Conservation (phyloP, 2,888 invertebrate species). For the Apoda limacodes region DNA sequence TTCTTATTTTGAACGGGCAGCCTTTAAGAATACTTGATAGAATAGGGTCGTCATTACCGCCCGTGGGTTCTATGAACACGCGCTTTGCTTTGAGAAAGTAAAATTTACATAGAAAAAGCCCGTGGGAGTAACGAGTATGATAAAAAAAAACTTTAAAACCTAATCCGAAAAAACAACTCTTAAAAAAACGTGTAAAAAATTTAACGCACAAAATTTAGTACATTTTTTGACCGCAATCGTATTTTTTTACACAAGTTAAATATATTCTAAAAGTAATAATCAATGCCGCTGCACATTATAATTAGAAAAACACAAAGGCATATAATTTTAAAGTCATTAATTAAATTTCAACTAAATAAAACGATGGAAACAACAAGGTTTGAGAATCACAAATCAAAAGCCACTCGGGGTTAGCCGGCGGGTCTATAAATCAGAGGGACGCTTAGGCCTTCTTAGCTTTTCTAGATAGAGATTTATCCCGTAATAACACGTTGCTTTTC, state of each 20-base stretch:
- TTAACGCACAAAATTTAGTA: no score
- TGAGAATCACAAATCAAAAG: slow-evolving; percentile 60
- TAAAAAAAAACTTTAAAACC: no score
- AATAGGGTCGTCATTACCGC: no score
- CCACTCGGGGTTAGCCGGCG: slow-evolving; percentile 50
- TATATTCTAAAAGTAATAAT: slow-evolving; percentile 56
- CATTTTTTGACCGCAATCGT: no score
- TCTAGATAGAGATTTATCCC: slow-evolving; percentile 70
- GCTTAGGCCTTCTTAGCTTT: slow-evolving; percentile 70
- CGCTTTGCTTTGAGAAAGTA: no score
- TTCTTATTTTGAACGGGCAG: no score
- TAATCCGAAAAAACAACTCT: no score
- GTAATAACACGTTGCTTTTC: slow-evolving; percentile 68
- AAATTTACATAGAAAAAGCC: no score
- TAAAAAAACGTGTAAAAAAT: no score
- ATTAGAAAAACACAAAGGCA: slow-evolving; percentile 50
- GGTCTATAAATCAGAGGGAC: slow-evolving; percentile 58
- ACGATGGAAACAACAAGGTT: slow-evolving; percentile 53
- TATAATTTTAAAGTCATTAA: slow-evolving; percentile 63
- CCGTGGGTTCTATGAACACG: no score
- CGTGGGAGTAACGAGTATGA: no score
- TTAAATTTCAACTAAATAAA: slow-evolving; percentile 66
- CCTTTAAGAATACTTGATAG: no score
- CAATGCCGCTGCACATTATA: slow-evolving; percentile 48
- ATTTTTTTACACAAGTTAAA: slow-evolving; percentile 45